Percentiles rank a stretch among this genome's conserved stretches.
Evolutionary conservation across 2,888 invertebrate genomes (phyloP).

Genomic region (Thera britannica): DNA sequence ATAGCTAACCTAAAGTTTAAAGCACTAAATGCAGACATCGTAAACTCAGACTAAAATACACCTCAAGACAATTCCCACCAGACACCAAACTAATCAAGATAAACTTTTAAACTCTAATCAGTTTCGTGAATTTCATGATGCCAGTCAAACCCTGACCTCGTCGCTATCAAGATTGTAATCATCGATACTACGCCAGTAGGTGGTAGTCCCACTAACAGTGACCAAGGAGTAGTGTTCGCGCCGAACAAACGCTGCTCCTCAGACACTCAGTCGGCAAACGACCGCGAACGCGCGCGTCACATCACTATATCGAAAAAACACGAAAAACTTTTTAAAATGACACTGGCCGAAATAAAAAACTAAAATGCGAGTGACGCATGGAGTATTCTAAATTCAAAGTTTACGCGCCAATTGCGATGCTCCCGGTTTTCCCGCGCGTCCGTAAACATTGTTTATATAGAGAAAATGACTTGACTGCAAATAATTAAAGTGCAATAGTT

Average conservation of each 20-base stretch:
- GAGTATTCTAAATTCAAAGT: slow-evolving; percentile 62
- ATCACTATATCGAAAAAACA: slow-evolving; percentile 43
- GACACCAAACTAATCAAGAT: slow-evolving; percentile 29
- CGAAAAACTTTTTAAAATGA: slow-evolving; percentile 52
- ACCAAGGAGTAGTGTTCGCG: slow-evolving; percentile 65
- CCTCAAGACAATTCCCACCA: slow-evolving; percentile 5
- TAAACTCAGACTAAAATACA: slow-evolving; percentile 8
- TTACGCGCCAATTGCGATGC: slow-evolving; percentile 60
- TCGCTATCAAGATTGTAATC: slow-evolving; percentile 79
- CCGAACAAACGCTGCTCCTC: slow-evolving; percentile 43
- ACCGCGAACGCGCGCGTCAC: slow-evolving; percentile 61
- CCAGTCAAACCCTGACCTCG: slow-evolving; percentile 77
- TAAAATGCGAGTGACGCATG: slow-evolving; percentile 58
- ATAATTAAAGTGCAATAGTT: slow-evolving; percentile 7
- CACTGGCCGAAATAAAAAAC: slow-evolving; percentile 55
- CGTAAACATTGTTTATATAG: slow-evolving; percentile 16
- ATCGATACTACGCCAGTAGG: slow-evolving; percentile 61
- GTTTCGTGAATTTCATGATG: slow-evolving; percentile 54
- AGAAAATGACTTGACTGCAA: slow-evolving; percentile 38
- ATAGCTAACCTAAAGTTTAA: slow-evolving; percentile 2
- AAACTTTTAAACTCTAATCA: slow-evolving; percentile 42
- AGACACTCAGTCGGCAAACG: slow-evolving; percentile 68
- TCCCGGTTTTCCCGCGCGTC: slow-evolving; percentile 32
- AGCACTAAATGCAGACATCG: not conserved
- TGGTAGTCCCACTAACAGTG: slow-evolving; percentile 56